Percentiles rank a stretch among this genome's conserved stretches.
phyloP scores from a whole-genome alignment of 2,113 vertebrate genomes.

The Lichenostomus cassidix region DNA sequence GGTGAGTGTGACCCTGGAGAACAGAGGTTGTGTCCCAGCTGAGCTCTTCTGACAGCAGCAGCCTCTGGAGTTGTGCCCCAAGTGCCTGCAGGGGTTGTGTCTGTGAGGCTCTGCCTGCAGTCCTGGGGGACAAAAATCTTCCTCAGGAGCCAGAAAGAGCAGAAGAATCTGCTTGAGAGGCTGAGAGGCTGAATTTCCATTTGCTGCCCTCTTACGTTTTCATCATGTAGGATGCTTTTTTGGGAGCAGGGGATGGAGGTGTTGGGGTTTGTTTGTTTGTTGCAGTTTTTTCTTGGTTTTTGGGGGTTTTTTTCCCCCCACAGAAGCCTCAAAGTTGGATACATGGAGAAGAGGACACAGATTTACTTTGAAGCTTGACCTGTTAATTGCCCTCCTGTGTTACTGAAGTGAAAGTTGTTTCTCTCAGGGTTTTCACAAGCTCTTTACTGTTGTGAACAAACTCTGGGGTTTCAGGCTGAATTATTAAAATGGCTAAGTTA shows the following conservation, averaged over 20 bases:
- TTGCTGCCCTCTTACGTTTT: background rate
- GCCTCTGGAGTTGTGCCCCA: background rate
- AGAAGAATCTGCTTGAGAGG: background rate
- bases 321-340: background rate
- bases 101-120: background rate
- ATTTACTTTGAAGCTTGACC: background rate
- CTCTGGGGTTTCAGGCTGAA: background rate
- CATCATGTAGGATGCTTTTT: background rate
- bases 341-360: background rate
- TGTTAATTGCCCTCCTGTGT: background rate
- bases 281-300: background rate
- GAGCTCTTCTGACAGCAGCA: background rate
- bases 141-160: background rate
- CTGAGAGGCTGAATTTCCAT: background rate
- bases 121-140: background rate
- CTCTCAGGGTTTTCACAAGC: background rate
- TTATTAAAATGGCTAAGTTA: background rate
- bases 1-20: background rate
- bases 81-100: background rate
- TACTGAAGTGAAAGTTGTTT: background rate
- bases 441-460: background rate
- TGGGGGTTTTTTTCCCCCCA: background rate
- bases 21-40: accelerated
- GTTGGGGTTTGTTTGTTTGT: no score
- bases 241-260: background rate